A percentile compares a stretch with the other conserved stretches of the same genome.
These are phyloP conservation scores for Enteromius viviparus DNA, from an alignment of 2,797 vertebrate species.

Conservation along the genomic window DNA sequence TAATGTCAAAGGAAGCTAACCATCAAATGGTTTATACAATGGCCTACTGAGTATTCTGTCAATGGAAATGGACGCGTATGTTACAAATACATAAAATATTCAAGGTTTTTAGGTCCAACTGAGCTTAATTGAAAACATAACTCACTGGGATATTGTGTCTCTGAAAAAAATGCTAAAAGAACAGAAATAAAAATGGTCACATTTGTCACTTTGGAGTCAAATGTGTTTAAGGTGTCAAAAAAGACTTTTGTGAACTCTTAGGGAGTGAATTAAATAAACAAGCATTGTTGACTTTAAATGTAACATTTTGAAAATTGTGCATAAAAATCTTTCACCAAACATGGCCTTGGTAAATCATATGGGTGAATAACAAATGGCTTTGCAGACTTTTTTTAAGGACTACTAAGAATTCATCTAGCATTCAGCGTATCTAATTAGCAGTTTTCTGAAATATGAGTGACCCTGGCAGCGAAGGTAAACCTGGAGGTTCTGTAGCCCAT, in stretches of 20 bases:
- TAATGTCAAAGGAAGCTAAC: not conserved
- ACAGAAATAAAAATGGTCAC: not conserved
- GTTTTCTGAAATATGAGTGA: not conserved
- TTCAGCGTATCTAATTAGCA: not conserved
- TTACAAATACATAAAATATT: constrained; percentile 39
- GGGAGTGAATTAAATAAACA: constrained; percentile 17
- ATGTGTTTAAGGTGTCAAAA: constrained; percentile 11
- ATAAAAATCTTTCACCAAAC: not conserved
- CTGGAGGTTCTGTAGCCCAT: not conserved
- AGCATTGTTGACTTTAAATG: not conserved
- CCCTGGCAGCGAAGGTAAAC: not conserved
- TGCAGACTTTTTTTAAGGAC: not conserved
- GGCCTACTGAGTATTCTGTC: constrained; percentile 1
- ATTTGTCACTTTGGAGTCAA: constrained; percentile 33
- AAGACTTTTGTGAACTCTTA: not conserved
- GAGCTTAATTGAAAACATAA: constrained; percentile 31
- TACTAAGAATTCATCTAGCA: not conserved
- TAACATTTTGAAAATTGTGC: not conserved
- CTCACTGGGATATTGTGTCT: constrained; percentile 8
- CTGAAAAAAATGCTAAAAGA: constrained; percentile 11
- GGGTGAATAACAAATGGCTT: not conserved
- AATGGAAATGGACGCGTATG: not conserved
- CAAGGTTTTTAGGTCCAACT: constrained; percentile 24
- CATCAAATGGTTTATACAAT: constrained; percentile 35
- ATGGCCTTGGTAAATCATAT: not conserved